A percentile compares a stretch with the other conserved stretches of the same genome.
phyloP scores from a whole-genome alignment of 2,888 invertebrate genomes.

The Aleiodes alternator region DNA sequence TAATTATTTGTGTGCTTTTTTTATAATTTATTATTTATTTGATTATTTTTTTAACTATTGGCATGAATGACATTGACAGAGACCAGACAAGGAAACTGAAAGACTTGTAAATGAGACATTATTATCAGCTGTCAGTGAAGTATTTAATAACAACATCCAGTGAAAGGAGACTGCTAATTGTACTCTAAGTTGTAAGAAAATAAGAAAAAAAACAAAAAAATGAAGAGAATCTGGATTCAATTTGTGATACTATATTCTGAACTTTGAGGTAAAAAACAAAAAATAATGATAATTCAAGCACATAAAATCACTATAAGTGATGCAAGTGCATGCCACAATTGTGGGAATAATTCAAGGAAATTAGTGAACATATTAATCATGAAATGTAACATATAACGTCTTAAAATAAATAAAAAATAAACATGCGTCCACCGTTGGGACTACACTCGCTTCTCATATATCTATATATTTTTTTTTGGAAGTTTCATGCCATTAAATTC shows the following conservation, averaged over 20 bases:
- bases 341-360: constrained; percentile 51
- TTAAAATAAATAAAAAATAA: constrained; percentile 57
- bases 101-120: not conserved
- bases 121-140: constrained; percentile 23
- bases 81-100: constrained; percentile 22
- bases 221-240: not conserved
- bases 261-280: not conserved
- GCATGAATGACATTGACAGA: constrained; percentile 17
- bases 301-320: constrained; percentile 49
- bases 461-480: constrained; percentile 52
- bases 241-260: too few species aligned
- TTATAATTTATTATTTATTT: not conserved
- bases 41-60: not conserved
- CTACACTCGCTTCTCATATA: constrained; percentile 60
- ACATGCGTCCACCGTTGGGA: constrained; percentile 67
- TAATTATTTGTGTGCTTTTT: constrained; percentile 28
- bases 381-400: constrained; percentile 14
- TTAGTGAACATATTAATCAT: constrained; percentile 11
- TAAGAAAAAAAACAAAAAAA: not conserved
- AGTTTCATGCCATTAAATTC: constrained; percentile 61
- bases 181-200: constrained; percentile 9
- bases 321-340: constrained; percentile 65
- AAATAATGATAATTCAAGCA: constrained; percentile 10
- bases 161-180: constrained; percentile 18
- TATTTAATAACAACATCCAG: constrained; percentile 7